Percentiles rank a stretch among this genome's conserved stretches.
phyloP scores from a whole-genome alignment of 2,888 invertebrate genomes.

The Eupithecia subumbrata region DNA sequence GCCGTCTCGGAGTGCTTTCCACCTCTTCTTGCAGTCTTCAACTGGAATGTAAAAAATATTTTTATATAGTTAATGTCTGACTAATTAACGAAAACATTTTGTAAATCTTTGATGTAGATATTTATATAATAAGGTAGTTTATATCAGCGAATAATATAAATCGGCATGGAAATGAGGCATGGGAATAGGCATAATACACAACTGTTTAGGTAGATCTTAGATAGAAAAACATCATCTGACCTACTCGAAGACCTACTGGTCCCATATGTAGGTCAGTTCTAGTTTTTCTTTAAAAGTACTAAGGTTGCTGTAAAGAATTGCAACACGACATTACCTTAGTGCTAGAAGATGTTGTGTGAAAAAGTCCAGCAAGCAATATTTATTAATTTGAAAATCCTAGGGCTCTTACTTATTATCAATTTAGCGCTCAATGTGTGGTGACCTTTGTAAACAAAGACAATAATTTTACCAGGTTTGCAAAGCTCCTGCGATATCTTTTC shows the following conservation, averaged over 20 bases:
- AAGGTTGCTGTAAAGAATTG: neutral
- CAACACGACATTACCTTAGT: neutral
- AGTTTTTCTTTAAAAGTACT: no score
- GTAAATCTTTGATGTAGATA: no score
- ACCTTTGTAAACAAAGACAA: constrained; percentile 26
- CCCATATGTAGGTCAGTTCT: no score
- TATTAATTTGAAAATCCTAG: neutral
- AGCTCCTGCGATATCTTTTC: constrained; percentile 72
- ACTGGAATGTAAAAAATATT: constrained; percentile 62
- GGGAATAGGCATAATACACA: neutral
- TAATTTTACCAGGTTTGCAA: constrained; percentile 69
- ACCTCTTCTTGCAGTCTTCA: constrained; percentile 83
- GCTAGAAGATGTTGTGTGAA: neutral
- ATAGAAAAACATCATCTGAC: neutral
- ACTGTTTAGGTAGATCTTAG: neutral
- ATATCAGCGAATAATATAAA: neutral
- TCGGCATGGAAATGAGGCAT: neutral
- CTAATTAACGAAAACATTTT: neutral
- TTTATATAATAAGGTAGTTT: neutral
- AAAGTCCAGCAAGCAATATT: neutral
- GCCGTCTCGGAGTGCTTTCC: constrained; percentile 82
- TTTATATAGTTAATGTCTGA: neutral
- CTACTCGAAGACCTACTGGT: neutral
- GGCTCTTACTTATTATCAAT: neutral
- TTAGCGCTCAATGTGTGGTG: neutral